These are phyloP conservation scores for Meteorus sp. DNA, from an alignment of 1,140 invertebrate species.

Conservation along the genomic window DNA sequence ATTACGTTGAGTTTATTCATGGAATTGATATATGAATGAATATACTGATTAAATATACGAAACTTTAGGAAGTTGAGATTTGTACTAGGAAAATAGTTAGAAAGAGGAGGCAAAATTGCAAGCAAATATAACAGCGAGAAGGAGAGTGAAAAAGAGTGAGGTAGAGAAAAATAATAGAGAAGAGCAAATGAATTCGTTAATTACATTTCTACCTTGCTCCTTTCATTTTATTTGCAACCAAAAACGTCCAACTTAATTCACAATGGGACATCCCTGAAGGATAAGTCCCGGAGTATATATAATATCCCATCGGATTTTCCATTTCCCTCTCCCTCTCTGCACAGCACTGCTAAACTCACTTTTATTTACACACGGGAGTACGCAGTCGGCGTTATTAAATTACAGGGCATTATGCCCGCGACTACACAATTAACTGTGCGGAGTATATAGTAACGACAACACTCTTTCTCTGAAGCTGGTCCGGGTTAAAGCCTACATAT, in stretches of 20 bases:
- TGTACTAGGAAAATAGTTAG: too few species aligned
- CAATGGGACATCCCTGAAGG: slow-evolving; percentile 17
- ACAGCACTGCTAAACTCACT: slow-evolving; percentile 26
- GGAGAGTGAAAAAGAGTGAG: too few species aligned
- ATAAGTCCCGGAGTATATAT: slow-evolving; percentile 14
- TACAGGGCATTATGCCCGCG: slow-evolving; percentile 34
- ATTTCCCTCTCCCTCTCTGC: too few species aligned
- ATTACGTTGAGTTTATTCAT: too few species aligned
- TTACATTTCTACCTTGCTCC: background rate
- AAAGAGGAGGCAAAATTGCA: too few species aligned
- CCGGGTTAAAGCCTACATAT: too few species aligned
- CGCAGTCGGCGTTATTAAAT: slow-evolving; percentile 29
- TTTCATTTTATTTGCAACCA: background rate
- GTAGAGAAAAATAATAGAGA: too few species aligned
- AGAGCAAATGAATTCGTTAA: background rate
- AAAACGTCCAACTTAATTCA: slow-evolving; percentile 12
- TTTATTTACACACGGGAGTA: slow-evolving; percentile 26
- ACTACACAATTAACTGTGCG: slow-evolving; percentile 33
- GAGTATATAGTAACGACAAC: slow-evolving; percentile 12
- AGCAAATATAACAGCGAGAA: too few species aligned
- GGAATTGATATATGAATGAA: too few species aligned
- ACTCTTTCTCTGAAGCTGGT: background rate
- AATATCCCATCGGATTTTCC: slow-evolving; percentile 23
- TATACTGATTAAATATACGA: too few species aligned
- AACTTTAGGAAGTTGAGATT: too few species aligned